These are phyloP conservation scores for Zaprionus camerounensis DNA, from an alignment of 1,140 invertebrate genomes.

Conservation along the genomic window DNA sequence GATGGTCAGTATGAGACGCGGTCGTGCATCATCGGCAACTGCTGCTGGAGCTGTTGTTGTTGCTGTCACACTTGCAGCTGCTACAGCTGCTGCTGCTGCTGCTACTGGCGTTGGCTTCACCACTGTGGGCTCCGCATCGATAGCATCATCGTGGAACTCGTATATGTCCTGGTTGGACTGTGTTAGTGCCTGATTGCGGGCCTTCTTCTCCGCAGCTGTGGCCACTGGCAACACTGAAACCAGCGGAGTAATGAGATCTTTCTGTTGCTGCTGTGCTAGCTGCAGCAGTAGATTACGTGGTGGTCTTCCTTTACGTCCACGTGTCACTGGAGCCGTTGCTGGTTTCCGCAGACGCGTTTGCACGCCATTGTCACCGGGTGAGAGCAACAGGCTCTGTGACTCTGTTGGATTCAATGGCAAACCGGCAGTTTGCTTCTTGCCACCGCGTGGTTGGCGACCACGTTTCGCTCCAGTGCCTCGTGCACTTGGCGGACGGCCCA, in stretches of 20 bases:
- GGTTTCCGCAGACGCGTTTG: conserved; percentile 73
- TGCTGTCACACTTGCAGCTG: conserved; percentile 17
- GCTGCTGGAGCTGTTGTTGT: conserved; percentile 9
- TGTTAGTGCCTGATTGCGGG: conserved; percentile 61
- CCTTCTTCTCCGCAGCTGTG: conserved; percentile 74
- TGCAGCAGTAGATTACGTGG: conserved; percentile 68
- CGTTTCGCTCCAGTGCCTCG: conserved; percentile 68
- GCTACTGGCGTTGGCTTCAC: conserved; percentile 36
- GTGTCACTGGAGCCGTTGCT: conserved; percentile 52
- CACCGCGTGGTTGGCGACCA: conserved; percentile 75
- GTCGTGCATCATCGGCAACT: conserved; percentile 85
- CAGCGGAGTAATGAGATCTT: conserved; percentile 74
- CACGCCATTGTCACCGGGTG: conserved; percentile 67
- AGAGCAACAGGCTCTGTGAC: conserved; percentile 26
- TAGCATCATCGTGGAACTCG: conserved; percentile 93
- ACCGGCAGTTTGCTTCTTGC: conserved; percentile 62
- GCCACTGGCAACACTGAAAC: conserved; percentile 43
- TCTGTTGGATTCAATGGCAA: conserved; percentile 44
- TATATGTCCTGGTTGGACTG: conserved; percentile 88
- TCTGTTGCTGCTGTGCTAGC: conserved; percentile 50
- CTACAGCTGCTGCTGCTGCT: conserved; percentile 3
- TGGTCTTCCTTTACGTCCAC: conserved; percentile 76
- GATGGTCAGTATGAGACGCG: conserved; percentile 91
- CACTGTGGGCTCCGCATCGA: conserved; percentile 87
- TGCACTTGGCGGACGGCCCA: conserved; percentile 59